Evolutionary conservation across 2,113 vertebrate genomes (phyloP), one percentile per base, ranked within the genome.

Genomic region (Corvus hawaiiensis): DNA sequence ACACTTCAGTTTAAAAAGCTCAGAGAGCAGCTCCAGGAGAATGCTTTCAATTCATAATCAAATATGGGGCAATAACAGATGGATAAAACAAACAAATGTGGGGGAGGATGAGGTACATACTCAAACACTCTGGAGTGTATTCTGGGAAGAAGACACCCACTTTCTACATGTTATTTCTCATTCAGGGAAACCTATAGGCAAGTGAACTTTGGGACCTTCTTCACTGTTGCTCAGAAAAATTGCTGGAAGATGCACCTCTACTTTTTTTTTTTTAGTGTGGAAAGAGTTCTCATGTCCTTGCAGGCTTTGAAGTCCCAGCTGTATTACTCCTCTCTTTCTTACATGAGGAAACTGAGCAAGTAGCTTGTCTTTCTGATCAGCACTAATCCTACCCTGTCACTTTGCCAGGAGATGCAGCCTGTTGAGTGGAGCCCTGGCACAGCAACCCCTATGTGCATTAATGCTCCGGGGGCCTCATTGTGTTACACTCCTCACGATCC

Each of bases 41-140:
- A 96, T 86, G 88, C 83, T 92, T 96, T 97, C 92, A 86, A 83
- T 96, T 96, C 90, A 90, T 96, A 96, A 96, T 97, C 93, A 97
- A 96, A 96, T 94, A 90, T 80, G 85, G 92, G 96, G 93, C 92
- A 97, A 96, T 85, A 96, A 51, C 94, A 97, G 93, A 96, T 96
- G 95, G 94, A 97, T 96, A 96, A 96, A 96, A 67, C 94, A 97
- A 97, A 97, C 95, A 97, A 81, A 71, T 16, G 91, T 94, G 89
- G 63, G 82, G 72, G 91, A 96, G 87, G 90, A 90, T 83, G 90
- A 95, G 96, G 82, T 96, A 92, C 39, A 11, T 73, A 83, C 84
- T 96, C 54, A 95, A 75, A 93, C 85, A 80, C 61, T 86, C 75
- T 72, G 73, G 63, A 90, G 91, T 64, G 35, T 94, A 27, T 95